Evolutionary conservation across 1,140 invertebrate species (phyloP), one percentile per base, ranked within the genome.

Genomic region (Druon quercuslanigerum): DNA sequence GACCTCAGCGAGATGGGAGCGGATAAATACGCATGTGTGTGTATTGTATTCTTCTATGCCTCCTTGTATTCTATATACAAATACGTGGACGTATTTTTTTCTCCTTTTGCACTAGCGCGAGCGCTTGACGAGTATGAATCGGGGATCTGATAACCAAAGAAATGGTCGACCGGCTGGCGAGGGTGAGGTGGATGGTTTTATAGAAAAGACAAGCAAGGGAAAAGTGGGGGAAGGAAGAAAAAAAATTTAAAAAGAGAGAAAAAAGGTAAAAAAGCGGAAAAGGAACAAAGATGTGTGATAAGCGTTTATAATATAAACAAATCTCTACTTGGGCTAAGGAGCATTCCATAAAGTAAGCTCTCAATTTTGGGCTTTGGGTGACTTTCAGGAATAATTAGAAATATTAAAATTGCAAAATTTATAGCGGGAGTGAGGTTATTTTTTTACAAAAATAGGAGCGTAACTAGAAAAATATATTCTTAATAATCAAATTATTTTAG

Each of bases 121-220:
- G 25, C 4, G 77, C 80, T 85, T 83, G 84, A 86, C 85, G 85
- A 86, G 84, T 85, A 86, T 86, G 85, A 86, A 86, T 86, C 84
- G 82, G 84, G 79, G 84, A 86, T 86, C 85, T 86, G 85, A 86
- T 86, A 86, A 86, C 82, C 79, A 80, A 83, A 85, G 85, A 82
- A 86, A 85, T 80, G 84, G 76, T 80, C 40, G 71, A 20, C 17
- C 20, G 50, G 13, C 71, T 60, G 25, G 13, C 57, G 57, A 60
- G 20, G 57, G 14, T 11, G 7, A 46, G 40, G 40, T 8, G 8
- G 40, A 46, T 46, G 52, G n/a, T 14, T 14, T n/a, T 52, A 52
- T 54, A 54, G 52, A 54, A 54, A 54, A n/a, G 9, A 19, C 0
- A 54, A n/a, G 9, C 11, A 19, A 8, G 52, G 17, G 6, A 2